These are phyloP conservation scores for Brachionus koreanus DNA, from an alignment of 1,140 invertebrate species.

Conservation along the genomic window DNA sequence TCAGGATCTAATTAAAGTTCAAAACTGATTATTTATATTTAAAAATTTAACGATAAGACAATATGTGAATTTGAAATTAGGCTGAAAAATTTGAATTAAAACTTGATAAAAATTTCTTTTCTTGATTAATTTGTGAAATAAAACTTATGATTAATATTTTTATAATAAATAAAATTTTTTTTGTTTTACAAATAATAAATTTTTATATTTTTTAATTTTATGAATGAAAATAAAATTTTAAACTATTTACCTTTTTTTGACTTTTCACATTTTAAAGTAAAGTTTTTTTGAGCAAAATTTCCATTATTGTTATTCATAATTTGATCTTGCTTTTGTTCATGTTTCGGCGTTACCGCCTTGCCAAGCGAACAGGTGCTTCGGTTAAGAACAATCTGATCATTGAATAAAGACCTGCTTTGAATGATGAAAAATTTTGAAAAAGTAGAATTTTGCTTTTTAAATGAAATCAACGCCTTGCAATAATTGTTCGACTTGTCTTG, in stretches of 20 bases:
- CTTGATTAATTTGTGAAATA: too few relatives aligned
- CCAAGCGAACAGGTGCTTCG: not conserved
- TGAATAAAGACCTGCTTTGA: not conserved
- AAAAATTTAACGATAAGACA: too few relatives aligned
- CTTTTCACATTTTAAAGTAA: not conserved
- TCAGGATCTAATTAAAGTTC: not conserved
- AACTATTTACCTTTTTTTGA: constrained; percentile 18
- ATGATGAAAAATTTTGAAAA: constrained; percentile 15
- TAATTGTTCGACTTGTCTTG: constrained; percentile 1
- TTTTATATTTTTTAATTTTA: too few relatives aligned
- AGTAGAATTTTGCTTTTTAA: constrained; percentile 21
- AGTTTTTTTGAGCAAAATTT: not conserved
- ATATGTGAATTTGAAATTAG: too few relatives aligned
- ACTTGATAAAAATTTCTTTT: too few relatives aligned
- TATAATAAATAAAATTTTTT: too few relatives aligned
- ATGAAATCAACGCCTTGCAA: not conserved
- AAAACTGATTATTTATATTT: too few relatives aligned
- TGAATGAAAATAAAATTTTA: too few relatives aligned
- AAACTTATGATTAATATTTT: too few relatives aligned
- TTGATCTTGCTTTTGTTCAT: not conserved
- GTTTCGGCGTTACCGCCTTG: not conserved
- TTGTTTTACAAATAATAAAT: too few relatives aligned
- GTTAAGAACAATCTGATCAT: not conserved
- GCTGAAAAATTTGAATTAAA: too few relatives aligned
- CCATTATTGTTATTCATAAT: not conserved